phyloP scores from a whole-genome alignment of 2,113 vertebrate genomes.

The Riparia riparia region DNA sequence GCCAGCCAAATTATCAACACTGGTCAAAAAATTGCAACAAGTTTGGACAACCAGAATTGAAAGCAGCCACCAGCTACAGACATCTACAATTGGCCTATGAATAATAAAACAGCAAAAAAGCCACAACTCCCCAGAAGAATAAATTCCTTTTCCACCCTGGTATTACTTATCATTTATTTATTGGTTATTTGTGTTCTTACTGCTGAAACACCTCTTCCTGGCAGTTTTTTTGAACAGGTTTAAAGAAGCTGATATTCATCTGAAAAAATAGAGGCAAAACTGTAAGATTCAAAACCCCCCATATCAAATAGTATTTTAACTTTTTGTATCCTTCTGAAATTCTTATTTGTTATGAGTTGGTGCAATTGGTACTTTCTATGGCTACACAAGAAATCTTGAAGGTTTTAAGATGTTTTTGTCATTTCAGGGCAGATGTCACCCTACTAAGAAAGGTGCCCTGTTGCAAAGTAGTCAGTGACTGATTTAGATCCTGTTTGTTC shows the following conservation, averaged over 20 bases:
- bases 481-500: not conserved
- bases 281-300: not conserved
- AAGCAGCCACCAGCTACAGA: not conserved
- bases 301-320: not conserved
- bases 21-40: not conserved
- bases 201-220: conserved; percentile 5
- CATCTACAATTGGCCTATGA: not conserved
- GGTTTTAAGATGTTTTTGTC: not conserved
- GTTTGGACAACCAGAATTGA: not conserved
- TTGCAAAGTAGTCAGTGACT: not conserved
- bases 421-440: not conserved
- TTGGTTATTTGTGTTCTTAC: not conserved
- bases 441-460: not conserved
- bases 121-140: not conserved
- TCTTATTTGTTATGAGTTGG: not conserved
- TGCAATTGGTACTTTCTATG: not conserved
- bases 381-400: not conserved
- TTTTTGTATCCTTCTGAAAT: not conserved
- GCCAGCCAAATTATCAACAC: not conserved
- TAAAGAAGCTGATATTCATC: not conserved
- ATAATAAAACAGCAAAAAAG: not conserved
- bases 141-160: not conserved
- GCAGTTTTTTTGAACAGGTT: not conserved
- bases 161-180: not conserved
- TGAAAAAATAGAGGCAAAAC: not conserved